Conservation (phyloP, 1,140 invertebrate genomes). For the Ruditapes philippinarum region DNA sequence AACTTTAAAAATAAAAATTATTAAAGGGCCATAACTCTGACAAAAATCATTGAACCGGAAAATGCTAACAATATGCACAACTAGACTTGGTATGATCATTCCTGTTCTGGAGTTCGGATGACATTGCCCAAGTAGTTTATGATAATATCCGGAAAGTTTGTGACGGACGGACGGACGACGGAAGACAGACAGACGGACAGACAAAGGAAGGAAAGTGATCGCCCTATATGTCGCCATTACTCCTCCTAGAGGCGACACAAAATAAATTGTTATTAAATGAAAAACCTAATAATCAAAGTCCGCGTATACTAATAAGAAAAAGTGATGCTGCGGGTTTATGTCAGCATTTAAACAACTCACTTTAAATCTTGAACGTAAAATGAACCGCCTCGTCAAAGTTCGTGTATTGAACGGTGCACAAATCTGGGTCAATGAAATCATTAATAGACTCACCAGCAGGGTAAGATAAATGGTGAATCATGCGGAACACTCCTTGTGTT, state of each 20-base stretch:
- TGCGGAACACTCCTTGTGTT: not conserved
- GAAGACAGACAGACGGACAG: no score
- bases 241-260: no score
- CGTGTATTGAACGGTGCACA: conserved; percentile 51
- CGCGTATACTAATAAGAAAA: not conserved
- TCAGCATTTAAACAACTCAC: not conserved
- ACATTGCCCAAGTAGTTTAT: no score
- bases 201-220: no score
- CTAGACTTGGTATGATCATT: no score
- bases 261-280: conserved; percentile 4
- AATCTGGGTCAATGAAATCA: conserved; percentile 23
- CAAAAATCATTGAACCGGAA: no score
- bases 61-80: no score
- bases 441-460: not conserved
- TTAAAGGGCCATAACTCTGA: no score
- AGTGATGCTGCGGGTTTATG: not conserved
- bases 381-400: not conserved
- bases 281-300: conserved; percentile 41
- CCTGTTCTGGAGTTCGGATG: conserved; percentile 37
- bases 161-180: no score
- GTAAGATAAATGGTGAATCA: conserved; percentile 36
- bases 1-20: conserved; percentile 59
- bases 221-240: no score
- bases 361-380: not conserved
- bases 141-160: no score